These are phyloP conservation scores for Oceanodroma leucorhoa DNA, from an alignment of 2,797 vertebrate genomes.

Conservation along the genomic window DNA sequence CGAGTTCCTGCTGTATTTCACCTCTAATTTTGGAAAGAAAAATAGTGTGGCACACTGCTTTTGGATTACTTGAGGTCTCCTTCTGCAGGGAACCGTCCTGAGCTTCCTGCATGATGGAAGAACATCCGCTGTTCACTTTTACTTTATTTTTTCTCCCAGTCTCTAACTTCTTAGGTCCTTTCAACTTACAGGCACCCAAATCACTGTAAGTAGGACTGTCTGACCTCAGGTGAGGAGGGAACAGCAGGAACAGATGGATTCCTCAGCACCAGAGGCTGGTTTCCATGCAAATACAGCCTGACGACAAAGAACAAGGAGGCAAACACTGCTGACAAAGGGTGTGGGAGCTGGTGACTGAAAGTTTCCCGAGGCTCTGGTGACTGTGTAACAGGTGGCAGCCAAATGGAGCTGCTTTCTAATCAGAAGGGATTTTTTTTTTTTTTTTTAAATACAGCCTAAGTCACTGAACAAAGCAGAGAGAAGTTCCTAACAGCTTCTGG, in stretches of 20 bases:
- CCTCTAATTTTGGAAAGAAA: not conserved
- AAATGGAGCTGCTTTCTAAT: conserved; percentile 6
- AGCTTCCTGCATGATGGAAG: not conserved
- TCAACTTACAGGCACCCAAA: not conserved
- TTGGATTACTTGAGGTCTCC: not conserved
- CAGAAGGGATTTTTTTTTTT: not conserved
- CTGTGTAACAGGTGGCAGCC: not conserved
- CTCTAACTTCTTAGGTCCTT: not conserved
- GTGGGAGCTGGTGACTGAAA: not conserved
- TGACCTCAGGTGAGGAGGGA: not conserved
- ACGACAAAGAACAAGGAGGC: not conserved
- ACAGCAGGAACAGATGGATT: conserved; percentile 13
- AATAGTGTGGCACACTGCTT: not conserved
- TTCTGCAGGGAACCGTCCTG: not conserved
- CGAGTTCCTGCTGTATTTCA: not conserved
- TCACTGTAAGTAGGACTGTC: not conserved
- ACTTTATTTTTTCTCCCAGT: not conserved
- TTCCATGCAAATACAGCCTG: not conserved
- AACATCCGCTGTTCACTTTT: not conserved
- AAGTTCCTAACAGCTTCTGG: not conserved
- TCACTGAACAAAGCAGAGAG: not conserved
- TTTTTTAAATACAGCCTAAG: not conserved
- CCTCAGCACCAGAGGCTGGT: not conserved
- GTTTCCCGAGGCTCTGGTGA: not conserved
- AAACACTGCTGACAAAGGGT: not conserved